Evolutionary conservation across 2,113 vertebrate species (phyloP).

Genomic region (Saccopteryx bilineata): DNA sequence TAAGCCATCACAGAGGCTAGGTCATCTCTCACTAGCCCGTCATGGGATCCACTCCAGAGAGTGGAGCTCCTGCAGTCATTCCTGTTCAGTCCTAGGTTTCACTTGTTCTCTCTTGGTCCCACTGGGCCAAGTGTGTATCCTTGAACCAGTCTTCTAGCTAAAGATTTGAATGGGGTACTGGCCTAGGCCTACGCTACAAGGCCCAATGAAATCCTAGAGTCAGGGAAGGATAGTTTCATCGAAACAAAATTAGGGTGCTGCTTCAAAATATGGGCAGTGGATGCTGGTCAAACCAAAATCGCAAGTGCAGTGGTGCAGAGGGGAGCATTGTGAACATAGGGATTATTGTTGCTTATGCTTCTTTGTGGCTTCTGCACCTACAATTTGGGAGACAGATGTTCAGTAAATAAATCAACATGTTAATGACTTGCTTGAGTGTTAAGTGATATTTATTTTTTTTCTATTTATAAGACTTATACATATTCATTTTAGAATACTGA

Average conservation of each 20-base stretch:
- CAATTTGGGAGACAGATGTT: neutral
- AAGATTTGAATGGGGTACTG: neutral
- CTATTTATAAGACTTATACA: neutral
- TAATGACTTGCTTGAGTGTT: neutral
- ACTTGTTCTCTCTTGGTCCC: neutral
- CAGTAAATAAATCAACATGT: neutral
- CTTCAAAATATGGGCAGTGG: neutral
- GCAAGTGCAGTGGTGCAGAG: neutral
- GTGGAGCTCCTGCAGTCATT: neutral
- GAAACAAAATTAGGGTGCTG: neutral
- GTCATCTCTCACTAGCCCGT: neutral
- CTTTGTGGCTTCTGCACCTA: neutral
- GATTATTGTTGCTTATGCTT: neutral
- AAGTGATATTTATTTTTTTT: neutral
- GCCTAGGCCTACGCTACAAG: neutral
- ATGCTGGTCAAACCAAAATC: neutral
- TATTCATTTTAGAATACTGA: constrained; percentile 38
- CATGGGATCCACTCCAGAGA: neutral
- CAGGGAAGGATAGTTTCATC: constrained; percentile 8
- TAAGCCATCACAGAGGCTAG: neutral
- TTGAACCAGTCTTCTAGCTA: neutral
- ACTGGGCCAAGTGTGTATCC: neutral
- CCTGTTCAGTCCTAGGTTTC: neutral
- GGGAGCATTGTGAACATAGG: neutral
- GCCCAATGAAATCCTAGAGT: neutral